Evolutionary conservation across 2,113 vertebrate genomes (phyloP), one percentile per base, ranked within the genome.

Genomic region (Agapornis roseicollis): DNA sequence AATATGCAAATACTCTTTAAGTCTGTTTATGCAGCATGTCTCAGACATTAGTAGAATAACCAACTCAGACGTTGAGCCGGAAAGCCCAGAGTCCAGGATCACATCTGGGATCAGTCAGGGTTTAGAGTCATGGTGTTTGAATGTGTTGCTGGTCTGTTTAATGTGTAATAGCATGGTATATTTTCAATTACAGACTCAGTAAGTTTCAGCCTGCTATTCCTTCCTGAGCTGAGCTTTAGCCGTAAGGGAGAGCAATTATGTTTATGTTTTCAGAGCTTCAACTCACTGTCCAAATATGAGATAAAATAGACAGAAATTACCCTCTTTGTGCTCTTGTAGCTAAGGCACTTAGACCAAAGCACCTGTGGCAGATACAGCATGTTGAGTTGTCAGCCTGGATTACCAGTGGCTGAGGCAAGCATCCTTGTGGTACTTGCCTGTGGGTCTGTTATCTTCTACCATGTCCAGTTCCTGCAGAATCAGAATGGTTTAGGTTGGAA

Each of bases 321-420:
- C 24, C 17, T 84, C 19, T 66, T 10, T 15, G 17, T 78, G 46
- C 69, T 56, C 27, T 37, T 44, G 61, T 19, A n/a, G 35, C 46
- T 82, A n/a, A 80, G 50, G 31, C 27, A 3, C 20, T 76, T 39
- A 1, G 1, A 65, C 19, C 10, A 7, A 4, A 15, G 31, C 56
- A 2, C 13, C 35, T 65, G 24, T 37, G 64, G 35, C 6, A 7
- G n/a, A 3, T 10, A 18, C 6, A 3, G 33, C 0, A 3, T 53
- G 28, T 6, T 35, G 70, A 66, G 50, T n/a, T 55, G 33, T 49
- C 49, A 15, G 37, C 69, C 46, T 35, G 60, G n/a, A 2, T 44
- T 7, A 42, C 35, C 44, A 13, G 18, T 7, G 35, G 19, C 39
- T 37, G 53, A 60, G 44, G 17, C 31, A 13, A 4, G 22, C 1